Conservation (phyloP, 2,888 invertebrate genomes). For the Dynastes maya region DNA sequence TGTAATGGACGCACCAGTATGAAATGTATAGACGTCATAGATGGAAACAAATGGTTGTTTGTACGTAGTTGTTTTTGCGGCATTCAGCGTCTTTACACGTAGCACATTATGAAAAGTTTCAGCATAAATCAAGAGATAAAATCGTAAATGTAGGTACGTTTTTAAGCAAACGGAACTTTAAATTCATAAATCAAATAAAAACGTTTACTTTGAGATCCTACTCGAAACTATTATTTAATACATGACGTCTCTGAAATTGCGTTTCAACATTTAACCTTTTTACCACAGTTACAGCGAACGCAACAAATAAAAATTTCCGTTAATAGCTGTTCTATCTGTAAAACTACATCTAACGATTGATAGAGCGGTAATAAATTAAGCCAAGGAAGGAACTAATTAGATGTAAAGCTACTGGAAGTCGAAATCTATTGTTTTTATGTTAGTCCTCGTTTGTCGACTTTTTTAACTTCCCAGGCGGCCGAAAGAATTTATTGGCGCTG, state of each 20-base stretch:
- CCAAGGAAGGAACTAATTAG: background rate
- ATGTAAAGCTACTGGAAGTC: conserved; percentile 5
- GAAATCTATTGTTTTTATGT: conserved; percentile 20
- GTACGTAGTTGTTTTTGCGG: conserved; percentile 37
- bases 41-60: conserved; percentile 40
- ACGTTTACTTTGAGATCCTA: background rate
- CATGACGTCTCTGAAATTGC: background rate
- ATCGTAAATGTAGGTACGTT: conserved; percentile 30
- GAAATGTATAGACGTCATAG: conserved; percentile 20
- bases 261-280: background rate
- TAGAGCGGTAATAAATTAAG: too few species aligned
- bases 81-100: conserved; percentile 29
- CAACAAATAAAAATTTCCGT: too few species aligned
- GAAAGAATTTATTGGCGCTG: conserved; percentile 30
- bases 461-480: conserved; percentile 11
- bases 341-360: too few species aligned
- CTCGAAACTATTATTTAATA: background rate
- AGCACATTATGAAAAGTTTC: conserved; percentile 28
- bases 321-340: too few species aligned
- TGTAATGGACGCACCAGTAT: conserved; percentile 19
- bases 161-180: conserved; percentile 21
- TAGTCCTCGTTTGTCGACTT: background rate
- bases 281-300: too few species aligned
- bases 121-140: conserved; percentile 42
- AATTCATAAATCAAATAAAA: conserved; percentile 34